phyloP scores from a whole-genome alignment of 2,113 vertebrate species.

The Hippocampus zosterae region DNA sequence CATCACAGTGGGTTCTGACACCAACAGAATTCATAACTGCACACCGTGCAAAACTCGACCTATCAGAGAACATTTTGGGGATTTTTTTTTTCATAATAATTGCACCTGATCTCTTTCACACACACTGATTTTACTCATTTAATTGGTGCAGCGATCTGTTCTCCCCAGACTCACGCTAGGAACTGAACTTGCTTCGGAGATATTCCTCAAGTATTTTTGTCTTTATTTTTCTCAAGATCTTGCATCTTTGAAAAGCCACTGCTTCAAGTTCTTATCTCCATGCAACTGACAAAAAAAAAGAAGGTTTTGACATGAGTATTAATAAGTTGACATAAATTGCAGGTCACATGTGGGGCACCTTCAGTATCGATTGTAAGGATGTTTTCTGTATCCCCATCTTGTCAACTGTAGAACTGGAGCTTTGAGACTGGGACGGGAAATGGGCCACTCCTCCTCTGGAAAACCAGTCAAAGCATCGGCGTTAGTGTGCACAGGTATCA shows the following conservation, averaged over 20 bases:
- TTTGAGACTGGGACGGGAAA: constrained; percentile 84
- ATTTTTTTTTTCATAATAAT: background rate
- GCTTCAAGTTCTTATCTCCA: constrained; percentile 58
- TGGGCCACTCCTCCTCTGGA: constrained; percentile 91
- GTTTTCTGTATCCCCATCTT: constrained; percentile 95
- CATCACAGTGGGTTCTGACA: background rate
- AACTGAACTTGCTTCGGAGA: background rate
- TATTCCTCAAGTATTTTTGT: background rate
- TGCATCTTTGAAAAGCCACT: background rate
- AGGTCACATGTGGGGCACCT: constrained; percentile 85
- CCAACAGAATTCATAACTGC: background rate
- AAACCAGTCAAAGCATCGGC: constrained; percentile 30
- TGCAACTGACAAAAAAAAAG: constrained; percentile 41
- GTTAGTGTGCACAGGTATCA: constrained; percentile 8
- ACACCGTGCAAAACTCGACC: background rate
- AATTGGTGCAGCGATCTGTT: background rate
- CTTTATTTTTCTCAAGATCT: background rate
- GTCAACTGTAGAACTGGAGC: constrained; percentile 86
- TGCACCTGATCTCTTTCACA: background rate
- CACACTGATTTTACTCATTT: background rate
- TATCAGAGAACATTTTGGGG: background rate
- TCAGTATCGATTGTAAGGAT: constrained; percentile 99
- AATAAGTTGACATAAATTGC: constrained; percentile 74
- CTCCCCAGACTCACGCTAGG: background rate
- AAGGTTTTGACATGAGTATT: constrained; percentile 32